Evolutionary conservation across 2,888 invertebrate genomes (phyloP), one percentile per base, ranked within the genome.

Genomic region (Cosmorhoe ocellata): DNA sequence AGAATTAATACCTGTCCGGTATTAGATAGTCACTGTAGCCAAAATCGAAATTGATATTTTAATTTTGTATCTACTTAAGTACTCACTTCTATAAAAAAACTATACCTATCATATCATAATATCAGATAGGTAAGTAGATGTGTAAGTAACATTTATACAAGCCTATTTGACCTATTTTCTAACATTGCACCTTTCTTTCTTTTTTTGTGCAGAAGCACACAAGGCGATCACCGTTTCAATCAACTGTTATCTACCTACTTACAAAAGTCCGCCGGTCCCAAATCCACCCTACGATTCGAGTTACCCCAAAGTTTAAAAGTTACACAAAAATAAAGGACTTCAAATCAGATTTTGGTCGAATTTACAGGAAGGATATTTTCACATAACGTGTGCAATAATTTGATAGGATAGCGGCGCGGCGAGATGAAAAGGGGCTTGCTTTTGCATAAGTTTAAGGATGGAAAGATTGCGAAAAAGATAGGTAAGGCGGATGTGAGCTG

Each of bases 401-500:
- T 44, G 18, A 44, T 50, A 30, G 43, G 30, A 37, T 36, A 22
- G 24, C 30, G 37, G 44, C 14, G 24, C 30, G 37, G 44, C 14
- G 44, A 48, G 48, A 48, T 53, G 48, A 53, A 48, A 53, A 48
- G 40, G 33, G 28, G 31, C 43, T 52, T 44, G 48, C 48, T 48
- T 53, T 53, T 48, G 44, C 51, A 56, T 58, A 56, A 58, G 61
- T 61, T 61, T 47, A 47, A 57, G 47, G 47, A 48, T 26, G 61
- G 56, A 52, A 57, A 61, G 61, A 61, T 61, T 61, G 57, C 55
- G 47, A 51, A 57, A 61, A 57, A 57, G 59, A 61, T 61, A 61
- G 56, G 55, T 59, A 51, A 55, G n/a, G 59, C 55, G 49, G 49
- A 51, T 61, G 61, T 58, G 61, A 56, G 48, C 33, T 45, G 61